Percentiles rank a stretch among this genome's conserved stretches.
phyloP scores from a whole-genome alignment of 2,113 vertebrate genomes.

The Gallinago undulata region DNA sequence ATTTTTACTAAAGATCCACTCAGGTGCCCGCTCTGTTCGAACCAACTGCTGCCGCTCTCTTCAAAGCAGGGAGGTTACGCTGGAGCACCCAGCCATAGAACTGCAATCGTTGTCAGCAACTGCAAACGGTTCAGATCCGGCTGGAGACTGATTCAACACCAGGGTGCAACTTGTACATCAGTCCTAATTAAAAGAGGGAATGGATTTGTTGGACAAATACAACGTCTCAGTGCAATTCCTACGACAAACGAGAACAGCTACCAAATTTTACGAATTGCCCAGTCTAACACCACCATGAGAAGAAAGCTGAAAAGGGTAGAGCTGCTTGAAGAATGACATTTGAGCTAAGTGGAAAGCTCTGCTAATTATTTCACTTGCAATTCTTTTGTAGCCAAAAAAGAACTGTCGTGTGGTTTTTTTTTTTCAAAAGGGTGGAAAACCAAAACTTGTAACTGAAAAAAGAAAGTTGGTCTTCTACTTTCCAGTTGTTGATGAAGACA shows the following conservation, averaged over 20 bases:
- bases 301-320: background rate
- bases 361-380: background rate
- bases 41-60: background rate
- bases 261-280: background rate
- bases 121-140: background rate
- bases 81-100: background rate
- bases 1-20: background rate
- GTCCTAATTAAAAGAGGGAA: constrained; percentile 3
- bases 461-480: background rate
- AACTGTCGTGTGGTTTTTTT: background rate
- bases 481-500: background rate
- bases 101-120: background rate
- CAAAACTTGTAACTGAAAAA: background rate
- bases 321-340: background rate
- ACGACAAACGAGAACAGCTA: background rate
- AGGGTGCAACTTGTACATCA: background rate
- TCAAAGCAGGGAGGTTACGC: background rate
- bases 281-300: background rate
- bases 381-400: background rate
- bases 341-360: background rate
- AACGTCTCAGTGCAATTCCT: background rate
- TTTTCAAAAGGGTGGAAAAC: background rate
- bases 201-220: background rate
- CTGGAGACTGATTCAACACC: background rate
- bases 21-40: background rate